Evolutionary conservation across 2,888 invertebrate genomes (phyloP).

Genomic region (Drosophila mimica): DNA sequence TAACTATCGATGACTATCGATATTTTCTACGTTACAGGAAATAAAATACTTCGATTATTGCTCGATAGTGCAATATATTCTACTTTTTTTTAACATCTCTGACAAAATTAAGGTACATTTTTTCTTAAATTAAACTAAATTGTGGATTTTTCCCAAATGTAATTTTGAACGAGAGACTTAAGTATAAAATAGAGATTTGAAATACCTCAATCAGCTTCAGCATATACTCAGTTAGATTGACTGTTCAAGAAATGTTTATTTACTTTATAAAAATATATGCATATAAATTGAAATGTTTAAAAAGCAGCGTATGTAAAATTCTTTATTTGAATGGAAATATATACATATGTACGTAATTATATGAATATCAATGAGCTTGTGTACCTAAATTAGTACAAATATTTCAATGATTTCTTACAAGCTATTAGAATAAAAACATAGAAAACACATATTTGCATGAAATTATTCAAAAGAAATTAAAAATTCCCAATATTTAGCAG

Average conservation of each 20-base stretch:
- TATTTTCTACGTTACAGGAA: not conserved
- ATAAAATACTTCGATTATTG: not conserved
- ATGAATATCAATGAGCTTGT: constrained; percentile 22
- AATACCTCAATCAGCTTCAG: not conserved
- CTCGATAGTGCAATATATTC: constrained; percentile 3
- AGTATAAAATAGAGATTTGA: too few species aligned
- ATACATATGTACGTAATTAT: constrained; percentile 34
- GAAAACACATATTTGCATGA: constrained; percentile 1
- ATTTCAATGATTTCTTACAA: constrained; percentile 15
- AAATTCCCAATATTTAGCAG: not conserved
- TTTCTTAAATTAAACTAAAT: not conserved
- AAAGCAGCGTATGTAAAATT: constrained; percentile 17
- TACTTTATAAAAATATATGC: not conserved
- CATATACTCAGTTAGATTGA: not conserved
- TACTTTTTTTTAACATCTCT: not conserved
- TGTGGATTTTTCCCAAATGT: not conserved
- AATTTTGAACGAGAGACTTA: not conserved
- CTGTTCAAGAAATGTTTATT: not conserved
- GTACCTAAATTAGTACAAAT: constrained; percentile 15
- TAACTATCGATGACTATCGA: constrained; percentile 42
- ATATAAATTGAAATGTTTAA: not conserved
- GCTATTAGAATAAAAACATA: constrained; percentile 16
- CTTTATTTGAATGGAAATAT: constrained; percentile 49
- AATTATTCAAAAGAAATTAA: constrained; percentile 9
- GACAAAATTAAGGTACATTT: not conserved